phyloP scores from a whole-genome alignment of 2,888 invertebrate genomes.

The Ectobius pallidus region DNA sequence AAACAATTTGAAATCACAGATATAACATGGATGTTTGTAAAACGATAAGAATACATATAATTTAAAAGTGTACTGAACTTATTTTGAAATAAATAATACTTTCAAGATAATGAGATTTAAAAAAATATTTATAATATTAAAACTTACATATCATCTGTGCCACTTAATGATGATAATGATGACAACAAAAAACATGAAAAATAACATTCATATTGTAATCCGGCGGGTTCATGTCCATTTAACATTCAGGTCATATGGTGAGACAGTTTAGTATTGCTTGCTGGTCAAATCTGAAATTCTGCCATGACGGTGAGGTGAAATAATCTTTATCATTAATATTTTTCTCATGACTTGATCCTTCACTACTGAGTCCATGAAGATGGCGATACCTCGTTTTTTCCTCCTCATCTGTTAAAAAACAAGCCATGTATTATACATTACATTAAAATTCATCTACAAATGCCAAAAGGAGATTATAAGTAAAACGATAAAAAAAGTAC shows the following conservation, averaged over 20 bases:
- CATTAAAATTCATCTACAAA: neutral
- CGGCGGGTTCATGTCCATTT: no score
- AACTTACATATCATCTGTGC: no score
- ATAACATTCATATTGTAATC: no score
- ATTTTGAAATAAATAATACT: no score
- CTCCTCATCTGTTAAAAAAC: slow-evolving; percentile 21
- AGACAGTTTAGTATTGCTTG: slow-evolving; percentile 62
- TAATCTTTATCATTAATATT: slow-evolving; percentile 50
- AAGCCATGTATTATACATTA: neutral
- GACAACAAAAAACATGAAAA: no score
- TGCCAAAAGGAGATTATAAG: neutral
- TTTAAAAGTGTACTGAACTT: no score
- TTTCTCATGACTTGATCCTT: neutral
- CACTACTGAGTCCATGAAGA: neutral
- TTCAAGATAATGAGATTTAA: no score
- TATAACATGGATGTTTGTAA: no score
- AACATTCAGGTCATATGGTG: neutral
- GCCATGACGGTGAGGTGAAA: slow-evolving; percentile 68
- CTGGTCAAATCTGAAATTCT: slow-evolving; percentile 68
- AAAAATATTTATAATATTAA: no score
- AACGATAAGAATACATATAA: no score
- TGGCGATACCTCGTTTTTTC: slow-evolving; percentile 17
- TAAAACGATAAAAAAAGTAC: neutral
- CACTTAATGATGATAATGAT: no score
- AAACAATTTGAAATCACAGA: no score